phyloP scores from a whole-genome alignment of 1,140 invertebrate species.

The Oedothorax gibbosus region DNA sequence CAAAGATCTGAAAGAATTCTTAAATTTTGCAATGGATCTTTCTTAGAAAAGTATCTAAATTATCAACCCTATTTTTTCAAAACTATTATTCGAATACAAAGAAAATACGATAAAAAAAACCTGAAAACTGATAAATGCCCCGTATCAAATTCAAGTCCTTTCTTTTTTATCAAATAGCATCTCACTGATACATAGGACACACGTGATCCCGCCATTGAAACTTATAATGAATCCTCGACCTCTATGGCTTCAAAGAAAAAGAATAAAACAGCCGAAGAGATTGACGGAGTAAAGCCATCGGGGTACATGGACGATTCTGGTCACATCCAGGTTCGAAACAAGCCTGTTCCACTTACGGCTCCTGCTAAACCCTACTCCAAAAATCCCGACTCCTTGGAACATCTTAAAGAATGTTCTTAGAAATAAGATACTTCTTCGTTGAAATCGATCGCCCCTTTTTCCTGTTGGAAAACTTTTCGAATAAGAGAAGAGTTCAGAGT shows the following conservation, averaged over 20 bases:
- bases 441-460: conserved; percentile 42
- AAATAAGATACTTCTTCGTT: conserved; percentile 53
- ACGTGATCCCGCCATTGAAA: conserved; percentile 49
- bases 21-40: too few relatives aligned
- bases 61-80: too few relatives aligned
- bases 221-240: conserved; percentile 29
- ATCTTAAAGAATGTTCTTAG: conserved; percentile 50
- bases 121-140: not conserved
- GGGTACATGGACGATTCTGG: conserved; percentile 25
- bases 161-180: conserved; percentile 28
- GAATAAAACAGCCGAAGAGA: conserved; percentile 3
- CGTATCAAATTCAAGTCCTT: conserved; percentile 7
- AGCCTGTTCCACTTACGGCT: conserved; percentile 50
- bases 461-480: conserved; percentile 3
- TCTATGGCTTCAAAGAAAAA: conserved; percentile 5
- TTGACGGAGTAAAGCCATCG: conserved; percentile 45
- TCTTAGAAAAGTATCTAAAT: too few relatives aligned
- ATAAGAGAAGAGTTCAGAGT: not conserved
- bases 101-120: too few relatives aligned
- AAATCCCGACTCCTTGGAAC: conserved; percentile 36
- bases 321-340: conserved; percentile 56
- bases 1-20: too few relatives aligned
- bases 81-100: too few relatives aligned
- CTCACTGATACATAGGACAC: conserved; percentile 3
- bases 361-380: conserved; percentile 53